Percentiles rank a stretch among this genome's conserved stretches.
Evolutionary conservation across 2,888 invertebrate species (phyloP).

Genomic region (Nomada flava): DNA sequence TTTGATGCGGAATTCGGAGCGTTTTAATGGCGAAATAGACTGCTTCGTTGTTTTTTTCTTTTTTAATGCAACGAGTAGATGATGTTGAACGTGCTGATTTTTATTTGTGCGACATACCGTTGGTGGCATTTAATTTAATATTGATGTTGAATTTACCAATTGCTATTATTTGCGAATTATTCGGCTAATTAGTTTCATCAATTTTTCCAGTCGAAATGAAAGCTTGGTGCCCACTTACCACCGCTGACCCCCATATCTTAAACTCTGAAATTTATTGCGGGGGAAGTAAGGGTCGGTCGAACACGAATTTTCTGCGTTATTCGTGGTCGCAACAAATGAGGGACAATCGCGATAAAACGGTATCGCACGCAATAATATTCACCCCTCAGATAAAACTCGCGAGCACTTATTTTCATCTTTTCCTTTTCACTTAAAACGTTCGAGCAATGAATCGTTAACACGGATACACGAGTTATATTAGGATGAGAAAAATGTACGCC

Average conservation of each 20-base stretch:
- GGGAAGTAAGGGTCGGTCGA: constrained; percentile 28
- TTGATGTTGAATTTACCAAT: too few relatives aligned
- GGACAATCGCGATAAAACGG: constrained; percentile 43
- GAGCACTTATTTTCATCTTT: constrained; percentile 27
- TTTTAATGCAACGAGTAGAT: too few relatives aligned
- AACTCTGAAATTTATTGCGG: constrained; percentile 1
- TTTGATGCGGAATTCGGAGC: not conserved
- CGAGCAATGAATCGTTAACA: not conserved
- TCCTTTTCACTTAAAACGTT: not conserved
- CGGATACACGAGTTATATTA: too few relatives aligned
- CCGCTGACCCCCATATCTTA: not conserved
- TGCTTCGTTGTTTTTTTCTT: too few relatives aligned
- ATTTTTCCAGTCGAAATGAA: not conserved
- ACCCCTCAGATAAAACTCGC: constrained; percentile 29
- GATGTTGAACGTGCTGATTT: too few relatives aligned
- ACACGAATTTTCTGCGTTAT: constrained; percentile 12
- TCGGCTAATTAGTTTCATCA: too few relatives aligned
- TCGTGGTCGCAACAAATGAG: constrained; percentile 17
- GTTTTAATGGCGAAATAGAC: too few relatives aligned
- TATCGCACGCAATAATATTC: constrained; percentile 39
- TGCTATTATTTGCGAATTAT: too few relatives aligned
- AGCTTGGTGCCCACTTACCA: not conserved
- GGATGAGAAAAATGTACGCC: not conserved
- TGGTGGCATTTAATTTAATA: not conserved
- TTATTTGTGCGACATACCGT: too few relatives aligned